Conservation (phyloP, 2,113 vertebrate species). For the Oncorhynchus masou region DNA sequence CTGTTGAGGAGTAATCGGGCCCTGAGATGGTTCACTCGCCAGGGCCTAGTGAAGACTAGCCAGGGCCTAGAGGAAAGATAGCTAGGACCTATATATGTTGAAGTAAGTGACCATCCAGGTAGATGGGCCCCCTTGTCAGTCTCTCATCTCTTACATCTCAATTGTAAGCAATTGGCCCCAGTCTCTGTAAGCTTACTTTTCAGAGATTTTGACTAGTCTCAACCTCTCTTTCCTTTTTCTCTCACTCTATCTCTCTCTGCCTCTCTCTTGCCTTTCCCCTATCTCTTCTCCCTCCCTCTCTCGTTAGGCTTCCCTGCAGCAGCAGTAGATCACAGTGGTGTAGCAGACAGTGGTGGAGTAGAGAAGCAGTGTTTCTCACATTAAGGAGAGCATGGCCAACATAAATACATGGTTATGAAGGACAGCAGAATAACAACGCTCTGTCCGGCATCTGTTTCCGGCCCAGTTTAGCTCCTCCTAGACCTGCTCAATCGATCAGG, state of each 20-base stretch:
- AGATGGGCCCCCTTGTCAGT: neutral
- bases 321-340: slow-evolving; percentile 29
- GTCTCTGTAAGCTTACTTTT: neutral
- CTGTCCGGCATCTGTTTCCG: slow-evolving; percentile 60
- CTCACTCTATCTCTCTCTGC: neutral
- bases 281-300: slow-evolving; percentile 3
- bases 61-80: too few relatives aligned
- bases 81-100: too few relatives aligned
- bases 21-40: too few relatives aligned
- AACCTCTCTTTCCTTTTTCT: neutral
- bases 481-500: slow-evolving; percentile 60
- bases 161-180: neutral
- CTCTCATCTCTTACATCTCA: neutral
- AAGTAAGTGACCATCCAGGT: neutral
- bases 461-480: slow-evolving; percentile 39
- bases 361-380: slow-evolving; percentile 60
- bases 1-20: too few relatives aligned
- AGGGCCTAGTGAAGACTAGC: too few relatives aligned
- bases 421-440: slow-evolving; percentile 61
- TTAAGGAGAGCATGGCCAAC: slow-evolving; percentile 59
- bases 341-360: slow-evolving; percentile 34
- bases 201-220: neutral
- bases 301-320: slow-evolving; percentile 27
- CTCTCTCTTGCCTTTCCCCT: neutral
- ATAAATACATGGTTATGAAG: slow-evolving; percentile 62